Percentiles rank a stretch among this genome's conserved stretches.
Conservation (phyloP, 1,140 invertebrate genomes). For the Coelopa frigida region DNA sequence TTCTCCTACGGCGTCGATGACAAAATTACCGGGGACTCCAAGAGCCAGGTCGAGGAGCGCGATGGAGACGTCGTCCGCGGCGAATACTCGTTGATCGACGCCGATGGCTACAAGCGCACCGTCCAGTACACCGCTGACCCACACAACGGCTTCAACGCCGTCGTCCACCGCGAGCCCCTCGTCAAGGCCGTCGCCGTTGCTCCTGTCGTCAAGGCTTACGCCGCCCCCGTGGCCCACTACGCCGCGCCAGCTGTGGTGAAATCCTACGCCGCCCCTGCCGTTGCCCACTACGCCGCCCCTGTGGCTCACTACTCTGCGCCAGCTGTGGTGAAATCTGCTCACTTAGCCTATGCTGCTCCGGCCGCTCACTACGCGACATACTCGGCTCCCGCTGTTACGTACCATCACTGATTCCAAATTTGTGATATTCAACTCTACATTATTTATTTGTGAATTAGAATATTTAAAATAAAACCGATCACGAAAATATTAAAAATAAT, state of each 20-base stretch:
- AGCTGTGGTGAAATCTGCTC: too few relatives aligned
- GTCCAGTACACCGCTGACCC: slow-evolving; percentile 44
- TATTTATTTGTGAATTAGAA: too few relatives aligned
- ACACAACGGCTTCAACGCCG: slow-evolving; percentile 46
- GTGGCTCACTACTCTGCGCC: slow-evolving; percentile 28
- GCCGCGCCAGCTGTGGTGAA: slow-evolving; percentile 4
- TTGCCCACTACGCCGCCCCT: slow-evolving; percentile 13
- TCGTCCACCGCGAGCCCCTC: slow-evolving; percentile 37
- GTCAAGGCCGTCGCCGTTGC: slow-evolving; percentile 21
- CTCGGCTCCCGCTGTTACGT: slow-evolving; percentile 18
- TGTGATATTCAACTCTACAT: too few relatives aligned
- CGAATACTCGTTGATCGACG: slow-evolving; percentile 42
- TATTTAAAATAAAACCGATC: too few relatives aligned
- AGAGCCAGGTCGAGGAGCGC: slow-evolving; percentile 42
- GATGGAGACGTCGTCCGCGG: slow-evolving; percentile 45
- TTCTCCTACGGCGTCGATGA: slow-evolving; percentile 63
- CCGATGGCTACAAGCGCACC: slow-evolving; percentile 44
- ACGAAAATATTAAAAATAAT: too few relatives aligned
- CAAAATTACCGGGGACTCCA: slow-evolving; percentile 46
- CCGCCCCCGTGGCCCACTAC: neutral
- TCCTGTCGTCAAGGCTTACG: slow-evolving; percentile 12
- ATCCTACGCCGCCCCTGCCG: too few relatives aligned
- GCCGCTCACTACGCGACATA: neutral
- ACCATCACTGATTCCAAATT: too few relatives aligned
- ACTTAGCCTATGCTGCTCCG: neutral